These are phyloP conservation scores for Ovis canadensis DNA, from an alignment of 2,113 vertebrate genomes.

Conservation along the genomic window DNA sequence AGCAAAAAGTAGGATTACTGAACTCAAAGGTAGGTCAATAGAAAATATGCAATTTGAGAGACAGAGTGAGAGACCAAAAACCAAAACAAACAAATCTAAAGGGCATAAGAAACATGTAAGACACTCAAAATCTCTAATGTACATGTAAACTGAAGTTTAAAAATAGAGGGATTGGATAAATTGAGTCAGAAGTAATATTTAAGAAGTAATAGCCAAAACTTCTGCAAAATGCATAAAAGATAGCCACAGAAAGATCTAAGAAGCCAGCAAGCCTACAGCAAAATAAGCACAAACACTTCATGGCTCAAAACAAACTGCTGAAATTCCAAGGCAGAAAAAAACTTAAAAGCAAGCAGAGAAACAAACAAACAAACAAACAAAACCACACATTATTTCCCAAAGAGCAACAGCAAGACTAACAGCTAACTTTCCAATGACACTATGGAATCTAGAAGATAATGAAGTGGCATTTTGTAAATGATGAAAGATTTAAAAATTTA, in stretches of 20 bases:
- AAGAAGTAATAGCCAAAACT: not conserved
- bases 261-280: not conserved
- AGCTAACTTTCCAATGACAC: not conserved
- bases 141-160: not conserved
- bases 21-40: not conserved
- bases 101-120: not conserved
- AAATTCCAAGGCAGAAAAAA: not conserved
- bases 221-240: not conserved
- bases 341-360: not conserved
- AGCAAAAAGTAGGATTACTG: not conserved
- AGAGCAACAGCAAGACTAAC: too few relatives aligned
- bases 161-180: not conserved
- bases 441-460: not conserved
- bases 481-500: not conserved
- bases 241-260: not conserved
- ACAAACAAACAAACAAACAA: not conserved
- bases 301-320: not conserved
- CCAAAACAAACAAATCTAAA: not conserved
- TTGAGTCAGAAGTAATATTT: not conserved
- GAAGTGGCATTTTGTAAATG: not conserved
- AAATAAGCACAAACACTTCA: not conserved
- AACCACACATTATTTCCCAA: not conserved
- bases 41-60: not conserved
- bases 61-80: not conserved
- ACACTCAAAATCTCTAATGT: not conserved